A percentile compares a stretch with the other conserved stretches of the same genome.
Conservation (phyloP, 2,888 invertebrate species). For the Tenthredo livida region DNA sequence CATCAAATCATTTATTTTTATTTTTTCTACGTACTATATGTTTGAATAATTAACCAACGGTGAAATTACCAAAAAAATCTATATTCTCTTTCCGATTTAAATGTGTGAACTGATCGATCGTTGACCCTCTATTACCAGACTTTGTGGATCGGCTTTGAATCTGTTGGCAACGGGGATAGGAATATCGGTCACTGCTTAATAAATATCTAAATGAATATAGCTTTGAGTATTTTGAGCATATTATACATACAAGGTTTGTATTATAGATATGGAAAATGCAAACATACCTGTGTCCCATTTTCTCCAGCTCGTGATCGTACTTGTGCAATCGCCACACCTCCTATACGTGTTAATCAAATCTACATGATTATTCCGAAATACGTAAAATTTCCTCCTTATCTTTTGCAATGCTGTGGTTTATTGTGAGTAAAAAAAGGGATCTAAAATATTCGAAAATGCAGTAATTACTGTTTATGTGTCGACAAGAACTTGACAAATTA, state of each 20-base stretch:
- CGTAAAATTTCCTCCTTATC: neutral
- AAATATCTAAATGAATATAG: neutral
- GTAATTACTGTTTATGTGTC: slow-evolving; percentile 25
- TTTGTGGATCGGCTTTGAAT: neutral
- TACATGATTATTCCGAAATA: neutral
- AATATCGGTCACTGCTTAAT: neutral
- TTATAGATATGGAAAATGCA: neutral
- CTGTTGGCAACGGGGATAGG: neutral
- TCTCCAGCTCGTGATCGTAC: slow-evolving; percentile 19
- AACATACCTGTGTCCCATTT: slow-evolving; percentile 12
- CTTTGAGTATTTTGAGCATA: neutral
- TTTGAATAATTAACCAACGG: neutral
- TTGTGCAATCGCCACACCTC: slow-evolving; percentile 1
- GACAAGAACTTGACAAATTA: slow-evolving; percentile 33
- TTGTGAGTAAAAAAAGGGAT: neutral
- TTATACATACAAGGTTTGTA: neutral
- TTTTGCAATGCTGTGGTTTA: neutral
- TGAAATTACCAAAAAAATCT: neutral
- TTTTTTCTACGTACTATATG: neutral
- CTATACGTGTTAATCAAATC: neutral
- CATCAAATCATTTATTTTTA: neutral
- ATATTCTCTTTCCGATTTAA: neutral
- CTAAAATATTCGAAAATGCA: neutral
- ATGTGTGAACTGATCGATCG: neutral
- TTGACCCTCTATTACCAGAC: neutral